phyloP scores from a whole-genome alignment of 2,888 invertebrate genomes.

The Trichogramma dendrolimi region DNA sequence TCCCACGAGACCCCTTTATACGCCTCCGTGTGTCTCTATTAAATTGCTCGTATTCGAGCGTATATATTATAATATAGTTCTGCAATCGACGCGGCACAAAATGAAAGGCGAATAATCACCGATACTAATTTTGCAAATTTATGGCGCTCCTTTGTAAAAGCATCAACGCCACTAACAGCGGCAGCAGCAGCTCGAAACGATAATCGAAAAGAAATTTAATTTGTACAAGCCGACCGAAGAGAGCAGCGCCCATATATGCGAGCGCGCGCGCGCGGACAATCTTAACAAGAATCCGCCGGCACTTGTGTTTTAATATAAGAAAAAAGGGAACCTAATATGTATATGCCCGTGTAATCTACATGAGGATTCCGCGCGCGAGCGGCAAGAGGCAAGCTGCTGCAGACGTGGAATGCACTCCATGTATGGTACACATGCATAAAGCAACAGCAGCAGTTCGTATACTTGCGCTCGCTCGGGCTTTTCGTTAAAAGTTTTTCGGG shows the following conservation, averaged over 20 bases:
- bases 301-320: not conserved
- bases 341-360: slow-evolving; percentile 19
- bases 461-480: too few relatives aligned
- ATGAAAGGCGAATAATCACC: not conserved
- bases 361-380: slow-evolving; percentile 12
- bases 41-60: too few relatives aligned
- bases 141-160: slow-evolving; percentile 10
- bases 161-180: not conserved
- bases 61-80: too few relatives aligned
- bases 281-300: slow-evolving; percentile 4
- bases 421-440: too few relatives aligned
- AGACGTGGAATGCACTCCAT: too few relatives aligned
- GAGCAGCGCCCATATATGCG: not conserved
- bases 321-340: not conserved
- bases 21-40: too few relatives aligned
- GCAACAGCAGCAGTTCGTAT: too few relatives aligned
- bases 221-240: slow-evolving; percentile 19
- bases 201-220: slow-evolving; percentile 10
- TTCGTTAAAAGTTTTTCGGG: too few relatives aligned
- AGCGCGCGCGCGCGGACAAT: not conserved
- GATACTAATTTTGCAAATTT: slow-evolving; percentile 27
- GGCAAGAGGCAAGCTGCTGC: too few relatives aligned
- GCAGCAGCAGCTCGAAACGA: not conserved
- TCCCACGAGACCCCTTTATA: too few relatives aligned
- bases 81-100: too few relatives aligned